A percentile compares a stretch with the other conserved stretches of the same genome.
These are phyloP conservation scores for Drosophila equinoxialis DNA, from an alignment of 1,140 invertebrate species.

Conservation along the genomic window DNA sequence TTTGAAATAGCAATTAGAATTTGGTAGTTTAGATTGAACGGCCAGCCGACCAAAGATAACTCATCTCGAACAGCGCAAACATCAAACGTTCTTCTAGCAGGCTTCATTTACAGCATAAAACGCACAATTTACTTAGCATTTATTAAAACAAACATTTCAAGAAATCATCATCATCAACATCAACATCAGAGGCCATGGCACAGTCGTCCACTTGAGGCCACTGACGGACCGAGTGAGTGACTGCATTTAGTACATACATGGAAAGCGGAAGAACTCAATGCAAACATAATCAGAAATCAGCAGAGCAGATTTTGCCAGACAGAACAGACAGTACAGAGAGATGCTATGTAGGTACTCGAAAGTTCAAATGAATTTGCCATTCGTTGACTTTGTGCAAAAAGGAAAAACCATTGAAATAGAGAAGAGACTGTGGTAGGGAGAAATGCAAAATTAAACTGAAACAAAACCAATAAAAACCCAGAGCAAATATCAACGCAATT, in stretches of 20 bases:
- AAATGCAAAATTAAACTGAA: conserved; percentile 5
- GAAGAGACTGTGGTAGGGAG: not conserved
- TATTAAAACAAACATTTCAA: conserved; percentile 59
- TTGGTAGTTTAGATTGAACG: not conserved
- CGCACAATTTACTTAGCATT: conserved; percentile 66
- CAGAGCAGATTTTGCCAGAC: conserved; percentile 14
- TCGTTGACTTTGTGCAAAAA: conserved; percentile 8
- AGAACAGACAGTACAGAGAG: conserved; percentile 25
- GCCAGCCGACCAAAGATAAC: not conserved
- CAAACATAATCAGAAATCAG: conserved; percentile 61
- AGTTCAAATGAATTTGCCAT: conserved; percentile 59
- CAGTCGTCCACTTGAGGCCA: conserved; percentile 42
- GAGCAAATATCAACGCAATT: conserved; percentile 66
- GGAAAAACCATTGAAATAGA: not conserved
- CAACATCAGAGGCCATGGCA: conserved; percentile 25
- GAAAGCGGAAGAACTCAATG: conserved; percentile 47
- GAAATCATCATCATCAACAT: conserved; percentile 33
- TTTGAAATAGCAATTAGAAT: not conserved
- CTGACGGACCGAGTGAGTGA: not conserved
- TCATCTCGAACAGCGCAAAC: conserved; percentile 28
- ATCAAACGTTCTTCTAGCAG: conserved; percentile 4
- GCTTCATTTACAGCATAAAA: conserved; percentile 73
- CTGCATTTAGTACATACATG: conserved; percentile 29
- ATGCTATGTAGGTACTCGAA: conserved; percentile 45
- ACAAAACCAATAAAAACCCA: conserved; percentile 20